Percentiles rank a stretch among this genome's conserved stretches.
Conservation (phyloP, 2,113 vertebrate genomes). For the Monarcha castaneiventris region DNA sequence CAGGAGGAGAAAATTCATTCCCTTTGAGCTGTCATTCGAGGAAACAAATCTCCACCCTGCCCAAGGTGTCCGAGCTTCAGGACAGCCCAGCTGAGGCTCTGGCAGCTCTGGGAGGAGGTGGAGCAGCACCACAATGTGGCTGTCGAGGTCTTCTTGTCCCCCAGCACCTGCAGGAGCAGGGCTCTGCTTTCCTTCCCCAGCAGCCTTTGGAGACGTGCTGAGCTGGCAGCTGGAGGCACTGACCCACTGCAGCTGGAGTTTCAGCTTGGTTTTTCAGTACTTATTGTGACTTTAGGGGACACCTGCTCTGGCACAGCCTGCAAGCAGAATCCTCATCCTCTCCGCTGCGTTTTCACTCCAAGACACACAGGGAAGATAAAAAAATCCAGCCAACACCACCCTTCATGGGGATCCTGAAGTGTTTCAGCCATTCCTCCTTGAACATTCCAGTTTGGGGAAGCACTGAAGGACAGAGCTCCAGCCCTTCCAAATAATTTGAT, state of each 20-base stretch:
- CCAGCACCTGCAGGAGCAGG: not conserved
- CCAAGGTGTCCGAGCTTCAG: not conserved
- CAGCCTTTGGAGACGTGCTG: not conserved
- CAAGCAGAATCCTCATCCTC: not conserved
- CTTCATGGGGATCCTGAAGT: rapidly evolving
- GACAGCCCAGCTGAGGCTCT: not conserved
- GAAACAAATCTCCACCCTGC: not conserved
- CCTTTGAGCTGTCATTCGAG: not conserved
- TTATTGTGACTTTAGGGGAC: not conserved
- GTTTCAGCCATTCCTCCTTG: not conserved
- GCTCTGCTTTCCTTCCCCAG: not conserved
- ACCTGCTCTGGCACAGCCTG: rapidly evolving
- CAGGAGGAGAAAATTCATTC: not conserved
- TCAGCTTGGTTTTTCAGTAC: not conserved
- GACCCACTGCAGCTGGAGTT: not conserved
- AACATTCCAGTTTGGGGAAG: rapidly evolving
- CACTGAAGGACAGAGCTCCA: not conserved
- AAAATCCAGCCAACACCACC: not conserved
- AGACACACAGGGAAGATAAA: not conserved
- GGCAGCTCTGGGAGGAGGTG: not conserved
- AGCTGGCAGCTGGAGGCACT: not conserved
- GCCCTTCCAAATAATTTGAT: not conserved
- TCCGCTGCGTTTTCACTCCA: rapidly evolving
- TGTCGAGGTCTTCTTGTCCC: not conserved
- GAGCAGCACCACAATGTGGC: not conserved